Evolutionary conservation across 2,113 vertebrate species (phyloP).

Genomic region (Actenoides lindsayi): DNA sequence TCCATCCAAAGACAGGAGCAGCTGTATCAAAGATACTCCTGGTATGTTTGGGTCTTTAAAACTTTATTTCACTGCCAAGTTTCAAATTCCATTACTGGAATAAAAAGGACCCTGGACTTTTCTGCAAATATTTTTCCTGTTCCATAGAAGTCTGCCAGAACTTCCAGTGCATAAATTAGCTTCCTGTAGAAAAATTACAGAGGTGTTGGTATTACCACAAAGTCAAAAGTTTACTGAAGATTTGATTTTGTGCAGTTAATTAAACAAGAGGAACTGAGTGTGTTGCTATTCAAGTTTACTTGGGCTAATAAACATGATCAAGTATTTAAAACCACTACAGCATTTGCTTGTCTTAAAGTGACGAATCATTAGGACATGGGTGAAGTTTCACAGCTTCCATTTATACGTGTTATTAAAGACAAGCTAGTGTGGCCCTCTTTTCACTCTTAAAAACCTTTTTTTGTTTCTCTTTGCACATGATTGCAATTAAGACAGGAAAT

Average conservation of each 20-base stretch:
- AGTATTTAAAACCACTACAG: background rate
- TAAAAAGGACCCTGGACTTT: background rate
- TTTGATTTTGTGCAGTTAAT: background rate
- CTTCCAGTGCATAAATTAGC: background rate
- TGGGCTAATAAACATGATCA: background rate
- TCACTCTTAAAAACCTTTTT: background rate
- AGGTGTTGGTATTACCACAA: background rate
- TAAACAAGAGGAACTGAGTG: background rate
- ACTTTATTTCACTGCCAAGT: background rate
- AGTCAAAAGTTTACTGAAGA: background rate
- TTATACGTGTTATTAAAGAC: background rate
- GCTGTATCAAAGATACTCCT: background rate
- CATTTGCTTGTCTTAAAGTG: background rate
- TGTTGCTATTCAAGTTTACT: background rate
- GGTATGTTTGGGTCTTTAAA: background rate
- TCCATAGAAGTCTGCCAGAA: background rate
- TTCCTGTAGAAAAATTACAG: background rate
- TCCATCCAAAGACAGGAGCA: background rate
- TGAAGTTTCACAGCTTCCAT: background rate
- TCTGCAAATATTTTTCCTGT: background rate
- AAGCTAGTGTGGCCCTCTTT: background rate
- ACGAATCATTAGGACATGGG: background rate
- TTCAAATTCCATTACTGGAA: background rate
- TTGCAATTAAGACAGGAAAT: background rate
- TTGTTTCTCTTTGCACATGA: background rate